Evolutionary conservation across 2,888 invertebrate species (phyloP).

Genomic region (Conistra vaccinii): DNA sequence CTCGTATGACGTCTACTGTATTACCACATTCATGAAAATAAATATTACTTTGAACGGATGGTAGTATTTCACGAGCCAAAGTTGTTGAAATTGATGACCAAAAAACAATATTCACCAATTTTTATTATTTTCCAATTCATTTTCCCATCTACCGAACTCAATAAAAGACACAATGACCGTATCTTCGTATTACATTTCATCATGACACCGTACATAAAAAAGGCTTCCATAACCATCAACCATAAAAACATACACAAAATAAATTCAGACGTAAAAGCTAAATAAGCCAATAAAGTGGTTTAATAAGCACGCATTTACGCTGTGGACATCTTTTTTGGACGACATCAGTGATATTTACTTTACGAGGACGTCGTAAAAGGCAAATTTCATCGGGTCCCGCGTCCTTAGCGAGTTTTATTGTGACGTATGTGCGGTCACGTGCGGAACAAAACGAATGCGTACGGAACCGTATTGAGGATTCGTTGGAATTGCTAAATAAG

Average conservation of each 20-base stretch:
- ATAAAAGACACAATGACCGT: slow-evolving; percentile 46
- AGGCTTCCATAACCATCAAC: slow-evolving; percentile 37
- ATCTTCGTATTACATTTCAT: slow-evolving; percentile 42
- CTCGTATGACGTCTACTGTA: background rate
- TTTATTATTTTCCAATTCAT: slow-evolving; percentile 14
- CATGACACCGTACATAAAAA: slow-evolving; percentile 53
- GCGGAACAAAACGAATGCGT: slow-evolving; percentile 43
- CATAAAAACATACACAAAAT: slow-evolving; percentile 70
- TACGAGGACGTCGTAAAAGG: slow-evolving; percentile 80
- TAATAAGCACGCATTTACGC: slow-evolving; percentile 80
- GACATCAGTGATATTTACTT: slow-evolving; percentile 82
- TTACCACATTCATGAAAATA: background rate
- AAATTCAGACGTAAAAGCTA: slow-evolving; percentile 74
- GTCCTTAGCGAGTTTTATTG: slow-evolving; percentile 69
- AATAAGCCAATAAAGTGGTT: slow-evolving; percentile 81
- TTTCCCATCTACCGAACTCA: slow-evolving; percentile 12
- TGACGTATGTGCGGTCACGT: slow-evolving; percentile 57
- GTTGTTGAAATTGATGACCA: background rate
- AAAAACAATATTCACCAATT: background rate
- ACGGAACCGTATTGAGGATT: slow-evolving; percentile 58
- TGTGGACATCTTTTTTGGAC: slow-evolving; percentile 75
- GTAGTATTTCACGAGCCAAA: no score
- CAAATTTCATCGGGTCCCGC: slow-evolving; percentile 72
- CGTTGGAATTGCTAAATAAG: slow-evolving; percentile 57
- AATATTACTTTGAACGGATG: background rate